phyloP scores from a whole-genome alignment of 53 echinoderm and acorn worm genomes.

The Henricia sp. region DNA sequence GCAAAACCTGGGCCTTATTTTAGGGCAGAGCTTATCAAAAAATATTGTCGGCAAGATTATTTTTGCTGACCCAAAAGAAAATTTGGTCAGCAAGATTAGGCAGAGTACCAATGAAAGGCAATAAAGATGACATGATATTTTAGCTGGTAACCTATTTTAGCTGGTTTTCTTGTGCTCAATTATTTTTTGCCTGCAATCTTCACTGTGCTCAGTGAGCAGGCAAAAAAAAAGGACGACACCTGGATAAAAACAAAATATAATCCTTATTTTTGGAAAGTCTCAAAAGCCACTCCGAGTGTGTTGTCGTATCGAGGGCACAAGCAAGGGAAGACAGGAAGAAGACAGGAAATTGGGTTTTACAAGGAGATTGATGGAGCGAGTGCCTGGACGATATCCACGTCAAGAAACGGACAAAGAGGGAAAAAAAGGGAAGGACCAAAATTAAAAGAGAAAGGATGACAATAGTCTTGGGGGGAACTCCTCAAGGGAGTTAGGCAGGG shows the following conservation, averaged over 20 bases:
- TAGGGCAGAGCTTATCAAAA: too few relatives aligned
- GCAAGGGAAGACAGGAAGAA: slow-evolving; percentile 22
- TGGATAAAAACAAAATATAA: neutral
- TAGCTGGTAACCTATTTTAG: too few relatives aligned
- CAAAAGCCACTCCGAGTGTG: slow-evolving; percentile 10
- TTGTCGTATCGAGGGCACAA: neutral
- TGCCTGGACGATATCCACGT: slow-evolving; percentile 41
- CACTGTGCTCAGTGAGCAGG: neutral
- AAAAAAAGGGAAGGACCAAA: neutral
- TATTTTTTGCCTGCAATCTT: too few relatives aligned
- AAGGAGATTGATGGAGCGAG: slow-evolving; percentile 39
- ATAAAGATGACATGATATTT: too few relatives aligned
- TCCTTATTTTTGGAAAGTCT: neutral
- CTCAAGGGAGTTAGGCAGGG: too few relatives aligned
- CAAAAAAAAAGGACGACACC: neutral
- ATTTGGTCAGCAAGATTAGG: too few relatives aligned
- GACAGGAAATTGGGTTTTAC: slow-evolving; percentile 42
- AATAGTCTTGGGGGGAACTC: neutral
- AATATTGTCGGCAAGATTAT: too few relatives aligned
- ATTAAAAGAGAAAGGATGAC: neutral
- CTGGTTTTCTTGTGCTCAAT: too few relatives aligned
- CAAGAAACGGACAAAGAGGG: neutral
- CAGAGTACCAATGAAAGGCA: too few relatives aligned
- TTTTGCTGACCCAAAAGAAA: too few relatives aligned
- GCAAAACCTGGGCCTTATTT: too few relatives aligned